Evolutionary conservation across 2,113 vertebrate species (phyloP), one percentile per base, ranked within the genome.

Genomic region (Bos javanicus): DNA sequence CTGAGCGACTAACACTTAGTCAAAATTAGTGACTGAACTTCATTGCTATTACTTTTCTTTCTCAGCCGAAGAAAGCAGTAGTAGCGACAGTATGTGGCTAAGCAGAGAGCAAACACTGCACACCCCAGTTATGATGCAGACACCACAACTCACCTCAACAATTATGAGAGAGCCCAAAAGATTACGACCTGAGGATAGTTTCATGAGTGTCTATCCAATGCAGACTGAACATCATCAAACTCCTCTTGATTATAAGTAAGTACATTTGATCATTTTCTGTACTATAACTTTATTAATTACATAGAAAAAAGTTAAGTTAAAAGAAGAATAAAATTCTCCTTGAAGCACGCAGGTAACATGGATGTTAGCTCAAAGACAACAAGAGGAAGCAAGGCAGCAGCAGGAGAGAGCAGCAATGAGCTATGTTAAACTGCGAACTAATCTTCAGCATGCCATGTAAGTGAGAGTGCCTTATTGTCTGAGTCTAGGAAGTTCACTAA

Each of bases 391-490:
- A 93, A 99, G 99, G 97, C 99, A 99, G 96, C 99, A 99, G 87
- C 99, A 99, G 98, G 99, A 99, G 98, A 99, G 99, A 99, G 99
- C 99, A 97, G 99, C 99, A 93, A 99, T 99, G 99, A 99, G 99
- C 98, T 99, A 99, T 95, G 99, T 99, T 98, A 99, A 99, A 99
- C 99, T 99, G 99, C 99, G 99, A 99, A 99, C 99, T 98, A 99
- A 99, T 99, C 99, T 99, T 99, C 99, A 99, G 98, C 99, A 99
- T n/a, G 99, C 99, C 94, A 99, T 99, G 99, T 99, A 99, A 99
- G 99, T 99, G 97, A 98, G 89, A 98, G 92, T 71, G 71, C 98
- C 97, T 98, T 98, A 97, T 98, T 98, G 95, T 98, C 97, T 98
- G 97, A 98, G 98, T 98, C 96, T 96, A 98, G 98, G 98, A 98